Evolutionary conservation across 2,888 invertebrate genomes (phyloP).

Genomic region (Rotaria macrura): DNA sequence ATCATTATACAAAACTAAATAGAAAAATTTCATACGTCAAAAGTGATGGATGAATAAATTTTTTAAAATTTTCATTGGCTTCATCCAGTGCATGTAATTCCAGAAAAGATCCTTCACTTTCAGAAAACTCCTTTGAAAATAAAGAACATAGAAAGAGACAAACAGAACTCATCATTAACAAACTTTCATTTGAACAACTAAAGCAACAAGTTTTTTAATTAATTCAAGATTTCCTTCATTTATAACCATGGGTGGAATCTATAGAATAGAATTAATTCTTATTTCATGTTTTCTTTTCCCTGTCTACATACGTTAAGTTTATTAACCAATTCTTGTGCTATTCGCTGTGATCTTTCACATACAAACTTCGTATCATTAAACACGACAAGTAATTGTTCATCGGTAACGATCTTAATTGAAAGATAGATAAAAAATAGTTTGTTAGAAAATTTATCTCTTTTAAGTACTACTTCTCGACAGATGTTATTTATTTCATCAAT

Average conservation of each 20-base stretch:
- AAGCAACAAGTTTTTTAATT: not conserved
- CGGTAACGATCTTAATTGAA: not conserved
- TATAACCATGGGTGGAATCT: not conserved
- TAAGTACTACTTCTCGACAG: not conserved
- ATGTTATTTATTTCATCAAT: not conserved
- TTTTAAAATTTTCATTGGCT: conserved; percentile 10
- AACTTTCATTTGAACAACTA: not conserved
- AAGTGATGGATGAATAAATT: conserved; percentile 13
- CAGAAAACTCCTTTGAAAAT: not conserved
- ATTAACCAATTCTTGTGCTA: not conserved
- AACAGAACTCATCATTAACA: not conserved
- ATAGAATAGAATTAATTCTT: not conserved
- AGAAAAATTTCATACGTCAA: not conserved
- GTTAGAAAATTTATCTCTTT: not conserved
- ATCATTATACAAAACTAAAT: not conserved
- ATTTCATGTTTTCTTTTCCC: too few species aligned
- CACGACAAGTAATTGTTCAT: not conserved
- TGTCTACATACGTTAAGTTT: not conserved
- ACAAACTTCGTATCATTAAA: not conserved
- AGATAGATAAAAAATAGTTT: not conserved
- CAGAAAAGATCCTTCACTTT: not conserved
- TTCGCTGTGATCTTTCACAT: not conserved
- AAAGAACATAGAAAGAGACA: not conserved
- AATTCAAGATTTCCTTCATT: not conserved
- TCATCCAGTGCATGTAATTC: not conserved